Evolutionary conservation across 30 jellyfish, hydroid and myxozoan genomes (phyloP).

Genomic region (Pelagia noctiluca): DNA sequence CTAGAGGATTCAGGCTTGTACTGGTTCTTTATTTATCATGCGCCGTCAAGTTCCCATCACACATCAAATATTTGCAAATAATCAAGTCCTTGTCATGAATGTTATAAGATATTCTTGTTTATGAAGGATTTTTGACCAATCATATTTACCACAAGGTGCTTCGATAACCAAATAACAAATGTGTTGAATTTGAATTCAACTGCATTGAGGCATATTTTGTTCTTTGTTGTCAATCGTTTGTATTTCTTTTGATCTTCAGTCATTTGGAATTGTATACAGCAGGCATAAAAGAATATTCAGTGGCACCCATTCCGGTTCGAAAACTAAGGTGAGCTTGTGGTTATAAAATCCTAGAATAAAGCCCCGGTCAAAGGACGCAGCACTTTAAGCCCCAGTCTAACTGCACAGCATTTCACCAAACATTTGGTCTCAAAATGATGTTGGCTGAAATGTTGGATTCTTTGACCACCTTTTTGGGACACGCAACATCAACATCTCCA

Average conservation of each 20-base stretch:
- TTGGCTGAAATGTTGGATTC: neutral
- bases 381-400: neutral
- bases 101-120: neutral
- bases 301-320: constrained; percentile 20
- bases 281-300: constrained; percentile 30
- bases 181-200: constrained; percentile 11
- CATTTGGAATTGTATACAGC: constrained; percentile 44
- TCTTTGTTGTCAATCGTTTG: neutral
- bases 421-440: neutral
- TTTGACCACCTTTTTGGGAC: too few relatives aligned
- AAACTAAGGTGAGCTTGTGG: constrained; percentile 12
- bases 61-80: too few relatives aligned
- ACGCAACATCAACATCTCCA: too few relatives aligned
- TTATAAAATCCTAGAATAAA: neutral
- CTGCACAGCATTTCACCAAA: neutral
- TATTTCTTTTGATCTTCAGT: constrained; percentile 19
- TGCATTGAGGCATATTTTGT: constrained; percentile 21
- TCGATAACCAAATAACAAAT: neutral
- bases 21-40: too few relatives aligned
- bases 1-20: too few relatives aligned
- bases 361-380: neutral
- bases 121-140: neutral
- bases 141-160: neutral
- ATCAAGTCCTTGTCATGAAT: too few relatives aligned
- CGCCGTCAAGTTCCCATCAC: too few relatives aligned